Evolutionary conservation across 2,888 invertebrate species (phyloP).

Genomic region (Caenorhabditis becei): DNA sequence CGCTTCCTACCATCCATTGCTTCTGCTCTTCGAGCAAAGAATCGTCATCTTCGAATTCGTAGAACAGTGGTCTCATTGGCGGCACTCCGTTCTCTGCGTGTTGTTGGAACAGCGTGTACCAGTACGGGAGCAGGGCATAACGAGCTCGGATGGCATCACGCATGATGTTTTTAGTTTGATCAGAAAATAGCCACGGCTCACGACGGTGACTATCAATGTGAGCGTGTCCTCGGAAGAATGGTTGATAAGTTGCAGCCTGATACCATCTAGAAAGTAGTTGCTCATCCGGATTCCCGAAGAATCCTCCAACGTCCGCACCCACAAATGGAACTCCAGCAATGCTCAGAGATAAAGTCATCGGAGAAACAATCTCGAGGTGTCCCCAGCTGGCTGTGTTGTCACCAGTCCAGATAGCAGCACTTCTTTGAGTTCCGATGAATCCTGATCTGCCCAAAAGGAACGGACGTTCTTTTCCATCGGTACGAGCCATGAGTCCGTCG

Average conservation of each 20-base stretch:
- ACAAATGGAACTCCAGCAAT: slow-evolving; percentile 92
- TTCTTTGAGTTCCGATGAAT: slow-evolving; percentile 94
- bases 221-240: slow-evolving; percentile 89
- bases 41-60: slow-evolving; percentile 91
- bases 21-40: slow-evolving; percentile 89
- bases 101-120: slow-evolving; percentile 88
- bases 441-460: slow-evolving; percentile 90
- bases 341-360: slow-evolving; percentile 94
- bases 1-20: slow-evolving; percentile 85
- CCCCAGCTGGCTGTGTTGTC: slow-evolving; percentile 97
- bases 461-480: slow-evolving; percentile 88
- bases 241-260: slow-evolving; percentile 79
- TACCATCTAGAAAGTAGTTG: slow-evolving; percentile 96
- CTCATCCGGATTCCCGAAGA: slow-evolving; percentile 95
- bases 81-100: slow-evolving; percentile 91
- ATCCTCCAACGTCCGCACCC: slow-evolving; percentile 94
- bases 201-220: slow-evolving; percentile 97
- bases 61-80: slow-evolving; percentile 92
- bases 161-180: slow-evolving; percentile 84
- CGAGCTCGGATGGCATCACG: slow-evolving; percentile 87
- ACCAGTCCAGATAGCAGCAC: slow-evolving; percentile 94
- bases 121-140: slow-evolving; percentile 92
- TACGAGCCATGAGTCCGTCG: slow-evolving; percentile 85
- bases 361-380: slow-evolving; percentile 90
- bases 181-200: slow-evolving; percentile 94